Base-by-base conservation (phyloP, 2,888 invertebrate species). In the Pachycephus smyrnensis region DNA sequence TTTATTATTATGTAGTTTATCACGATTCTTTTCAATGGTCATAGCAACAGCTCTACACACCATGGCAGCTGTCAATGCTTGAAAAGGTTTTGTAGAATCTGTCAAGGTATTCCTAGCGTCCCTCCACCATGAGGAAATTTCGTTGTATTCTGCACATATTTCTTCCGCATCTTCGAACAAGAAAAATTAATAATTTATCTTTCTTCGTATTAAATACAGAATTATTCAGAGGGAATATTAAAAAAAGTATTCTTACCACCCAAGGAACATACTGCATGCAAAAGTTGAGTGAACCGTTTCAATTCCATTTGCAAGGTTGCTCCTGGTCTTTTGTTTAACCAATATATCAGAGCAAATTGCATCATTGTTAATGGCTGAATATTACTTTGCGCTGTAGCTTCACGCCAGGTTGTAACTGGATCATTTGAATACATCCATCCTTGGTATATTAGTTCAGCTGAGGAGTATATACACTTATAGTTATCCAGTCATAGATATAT, bases 91-190 rank as follows among this genome's bases (percentile, higher is more conserved):
- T 0, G 94, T 92, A 85, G 96, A 96, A 80, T 96, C 95, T 1
- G 95, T 93, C 80, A 98, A 92, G 79, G 95, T 92, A 82, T 94
- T 94, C 37, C 97, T 93, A 73, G 97, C 94, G 77, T 93, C 93
- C 86, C 95, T 94, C 98, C 98, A 98, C 96, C 97, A 98, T 0
- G 93, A 92, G 0, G 96, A 97, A 33, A 94, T 93, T 81, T 94
- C 94, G 87, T 95, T 96, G 83, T 95, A 95, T 77, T 94, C 94
- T 33, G 94, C 94, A 36, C 93, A 91, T 9, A 94, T 93, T 69
- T 94, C 93, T 78, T 94, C 94, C 23, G 90, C 84, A 83, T 90
- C 92, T 89, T 36, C 55, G 23, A 77, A 11, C 79, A 31, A 30
- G 71, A 71, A 15, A 30, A 80, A 76, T 31, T 82, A 55, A 35